These are phyloP conservation scores for Brassicogethes aeneus DNA, from an alignment of 2,888 invertebrate genomes.

Conservation along the genomic window DNA sequence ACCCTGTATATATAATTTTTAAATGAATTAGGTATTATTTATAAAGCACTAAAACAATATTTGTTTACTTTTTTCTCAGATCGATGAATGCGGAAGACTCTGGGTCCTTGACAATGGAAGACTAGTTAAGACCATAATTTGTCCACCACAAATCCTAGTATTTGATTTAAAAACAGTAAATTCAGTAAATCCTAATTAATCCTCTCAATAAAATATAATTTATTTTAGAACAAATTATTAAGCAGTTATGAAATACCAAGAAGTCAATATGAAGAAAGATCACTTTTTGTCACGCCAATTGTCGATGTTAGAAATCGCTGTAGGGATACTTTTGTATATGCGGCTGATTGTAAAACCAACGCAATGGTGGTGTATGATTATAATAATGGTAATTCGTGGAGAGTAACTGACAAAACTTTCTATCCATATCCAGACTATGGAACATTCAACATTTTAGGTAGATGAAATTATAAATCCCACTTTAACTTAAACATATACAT, in stretches of 20 bases:
- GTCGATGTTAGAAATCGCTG: conserved; percentile 55
- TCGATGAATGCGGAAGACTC: conserved; percentile 59
- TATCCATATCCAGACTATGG: conserved; percentile 58
- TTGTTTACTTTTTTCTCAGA: too few relatives aligned
- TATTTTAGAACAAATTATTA: conserved; percentile 44
- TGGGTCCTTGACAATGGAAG: conserved; percentile 67
- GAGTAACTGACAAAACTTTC: conserved; percentile 51
- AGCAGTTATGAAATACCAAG: conserved; percentile 50
- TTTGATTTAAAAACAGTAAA: conserved; percentile 53
- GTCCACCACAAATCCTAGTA: conserved; percentile 64
- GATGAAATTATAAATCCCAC: too few relatives aligned
- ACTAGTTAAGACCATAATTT: conserved; percentile 50
- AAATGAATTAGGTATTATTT: too few relatives aligned
- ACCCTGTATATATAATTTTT: too few relatives aligned
- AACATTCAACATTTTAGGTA: conserved; percentile 52
- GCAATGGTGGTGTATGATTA: conserved; percentile 58
- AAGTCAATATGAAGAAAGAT: conserved; percentile 40
- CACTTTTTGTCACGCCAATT: conserved; percentile 55
- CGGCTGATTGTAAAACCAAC: conserved; percentile 58
- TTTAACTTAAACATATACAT: too few relatives aligned
- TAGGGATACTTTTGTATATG: conserved; percentile 54
- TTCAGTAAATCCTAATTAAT: too few relatives aligned
- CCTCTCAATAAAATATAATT: conserved; percentile 1
- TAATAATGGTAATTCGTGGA: conserved; percentile 49
- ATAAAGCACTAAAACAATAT: too few relatives aligned